Base-by-base conservation (phyloP, 2,888 invertebrate genomes). In the Pseudococcus longispinus region DNA sequence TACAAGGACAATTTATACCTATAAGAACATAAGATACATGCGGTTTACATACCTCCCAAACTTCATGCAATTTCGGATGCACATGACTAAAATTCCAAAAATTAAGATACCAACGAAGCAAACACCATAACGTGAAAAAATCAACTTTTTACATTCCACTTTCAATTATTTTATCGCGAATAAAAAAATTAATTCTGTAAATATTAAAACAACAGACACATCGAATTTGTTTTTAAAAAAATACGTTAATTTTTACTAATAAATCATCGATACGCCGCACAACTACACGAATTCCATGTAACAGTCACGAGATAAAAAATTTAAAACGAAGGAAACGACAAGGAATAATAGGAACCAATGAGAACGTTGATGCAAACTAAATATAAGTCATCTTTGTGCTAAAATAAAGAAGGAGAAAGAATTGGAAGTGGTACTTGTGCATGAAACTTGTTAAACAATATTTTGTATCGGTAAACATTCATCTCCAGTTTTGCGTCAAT, bases 321-420 rank as follows among this genome's bases (percentile, higher is more conserved):
- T 26, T 15, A 51, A 44, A 83, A 83, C 60, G 83, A 60, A 51
- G 51, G 83, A 83, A 83, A 51, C 55, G 51, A 51, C 51, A 83
- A 51, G 51, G 51, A 55, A 83, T 83, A 29, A 26, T 29, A 23
- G 51, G 4, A 51, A 51, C 83, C 11, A 29, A 29, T 29, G 37
- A n/a, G 42, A 80, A 42, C 13, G 42, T 80, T 20, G 77, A 20
- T 42, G 77, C 42, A 42, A n/a, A 80, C 77, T 11, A 20, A 80
- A 60, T 60, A 60, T 60, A 20, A 60, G 60, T 20, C 20, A 80
- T 42, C 77, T 80, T 80, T 80, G 77, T 42, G 77, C 42, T 42
- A 80, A 80, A 80, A 80, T 80, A 80, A 37, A 80, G 77, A 42
- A 80, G 77, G 77, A 80, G 77, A 32, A 42, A 42, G 77, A 42